Evolutionary conservation across 2,113 vertebrate genomes (phyloP), one percentile per base, ranked within the genome.

Genomic region (Poeciliopsis retropinna): DNA sequence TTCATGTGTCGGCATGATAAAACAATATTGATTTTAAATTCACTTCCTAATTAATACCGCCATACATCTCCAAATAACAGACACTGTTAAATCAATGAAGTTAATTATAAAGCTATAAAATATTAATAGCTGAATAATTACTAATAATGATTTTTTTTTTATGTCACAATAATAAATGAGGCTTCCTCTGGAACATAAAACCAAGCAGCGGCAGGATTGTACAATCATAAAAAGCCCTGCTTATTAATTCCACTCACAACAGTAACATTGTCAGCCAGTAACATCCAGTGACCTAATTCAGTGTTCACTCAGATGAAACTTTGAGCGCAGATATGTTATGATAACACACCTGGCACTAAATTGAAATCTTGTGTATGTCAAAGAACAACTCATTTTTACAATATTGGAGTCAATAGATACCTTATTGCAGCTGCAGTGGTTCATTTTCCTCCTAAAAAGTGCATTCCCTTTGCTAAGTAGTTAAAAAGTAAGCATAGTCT

Each of bases 61-160:
- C 70, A 69, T 41, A 62, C 27, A 51, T 73, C 14, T 47, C 31
- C 57, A 67, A 80, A 73, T 78, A 76, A 75, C 67, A 37, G 73
- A 75, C 73, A 77, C 73, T 39, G 41, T 77, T 78, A 75, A 84
- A 85, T 79, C 64, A 57, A 73, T 65, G 29, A 29, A 44, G 70
- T 80, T 84, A 73, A 87, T 90, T 79, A 83, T 87, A 84, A 61
- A 78, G 39, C 54, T 62, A 62, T 80, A 28, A 87, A 69, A 84
- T 64, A 85, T 83, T 79, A 73, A 60, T 28, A 44, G 51, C 30
- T 41, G 12, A 67, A 72, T 68, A 70, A 74, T 80, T 57, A 67
- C 37, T 14, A 67, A 41, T 67, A 79, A 69, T 54, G 39, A 29
- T 81, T 80, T 78, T 71, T 60, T 76, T 37, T 37, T 37, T 70